Conservation (phyloP, 2,797 vertebrate genomes). For the Malacoraja senta region DNA sequence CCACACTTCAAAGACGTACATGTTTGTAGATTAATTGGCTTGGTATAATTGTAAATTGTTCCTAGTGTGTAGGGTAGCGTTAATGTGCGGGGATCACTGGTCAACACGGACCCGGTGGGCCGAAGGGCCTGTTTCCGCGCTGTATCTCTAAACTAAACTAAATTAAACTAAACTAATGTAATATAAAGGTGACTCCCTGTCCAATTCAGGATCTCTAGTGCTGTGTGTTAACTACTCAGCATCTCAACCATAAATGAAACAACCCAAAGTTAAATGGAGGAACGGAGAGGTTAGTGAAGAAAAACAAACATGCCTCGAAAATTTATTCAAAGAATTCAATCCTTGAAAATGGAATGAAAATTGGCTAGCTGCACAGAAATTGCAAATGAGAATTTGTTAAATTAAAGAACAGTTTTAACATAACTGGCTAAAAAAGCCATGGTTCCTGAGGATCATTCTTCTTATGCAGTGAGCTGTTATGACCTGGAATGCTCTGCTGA, state of each 20-base stretch:
- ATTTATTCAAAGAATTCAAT: background rate
- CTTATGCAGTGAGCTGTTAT: too few relatives aligned
- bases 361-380: background rate
- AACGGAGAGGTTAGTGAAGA: background rate
- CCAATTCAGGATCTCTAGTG: background rate
- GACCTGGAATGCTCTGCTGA: too few relatives aligned
- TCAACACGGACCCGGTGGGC: too few relatives aligned
- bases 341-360: background rate
- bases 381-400: background rate
- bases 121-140: too few relatives aligned
- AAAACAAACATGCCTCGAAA: background rate
- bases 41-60: too few relatives aligned
- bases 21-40: too few relatives aligned
- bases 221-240: background rate
- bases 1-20: too few relatives aligned
- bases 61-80: too few relatives aligned
- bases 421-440: background rate
- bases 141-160: too few relatives aligned
- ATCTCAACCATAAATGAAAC: background rate
- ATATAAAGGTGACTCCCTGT: background rate
- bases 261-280: too few relatives aligned
- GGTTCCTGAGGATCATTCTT: background rate
- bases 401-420: background rate
- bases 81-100: too few relatives aligned
- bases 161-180: background rate